Evolutionary conservation across 1,140 invertebrate genomes (phyloP), one percentile per base, ranked within the genome.

Genomic region (Drosophila novamexicana): DNA sequence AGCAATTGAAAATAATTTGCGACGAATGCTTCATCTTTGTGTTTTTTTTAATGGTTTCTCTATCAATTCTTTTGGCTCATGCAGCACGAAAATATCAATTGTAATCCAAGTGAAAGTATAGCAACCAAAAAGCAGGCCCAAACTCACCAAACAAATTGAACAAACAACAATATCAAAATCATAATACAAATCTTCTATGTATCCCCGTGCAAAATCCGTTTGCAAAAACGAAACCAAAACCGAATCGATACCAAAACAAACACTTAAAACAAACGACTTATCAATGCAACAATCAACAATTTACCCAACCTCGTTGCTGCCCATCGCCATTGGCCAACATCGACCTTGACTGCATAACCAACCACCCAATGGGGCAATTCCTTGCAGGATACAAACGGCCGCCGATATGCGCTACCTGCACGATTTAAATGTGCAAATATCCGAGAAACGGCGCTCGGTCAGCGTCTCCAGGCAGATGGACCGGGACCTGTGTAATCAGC

Each of bases 401-500:
- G 74, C 79, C 39, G 79, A 92, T 69, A 76, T 90, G 67, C 80
- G 88, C 50, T 89, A 91, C 70, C 76, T 92, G 36, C 86, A 91
- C 62, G 92, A 92, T 22, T 81, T 93, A 37, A 92, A 93, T 59
- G 81, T 78, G 22, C 93, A 93, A 86, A 91, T 93, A 42, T 83
- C 86, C 0, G 81, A 90, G 54, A 93, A 93, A 39, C 84, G 93
- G 9, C 85, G 88, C 57, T 84, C 86, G 32, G 65, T 81, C 49
- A 86, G 80, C 62, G 75, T 90, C 18, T 75, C 86, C n/a, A 92
- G 91, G 77, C 93, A 94, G 62, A 91, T 93, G 72, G 95, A 95
- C 63, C 89, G 93, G 9, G 94, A 94, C 80, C 93, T 93, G 64
- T 93, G 93, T 76, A 92, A 92, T 65, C 93, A 93, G 74, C 95